Conservation (phyloP, 2,888 invertebrate species). For the Cactoblastis cactorum region DNA sequence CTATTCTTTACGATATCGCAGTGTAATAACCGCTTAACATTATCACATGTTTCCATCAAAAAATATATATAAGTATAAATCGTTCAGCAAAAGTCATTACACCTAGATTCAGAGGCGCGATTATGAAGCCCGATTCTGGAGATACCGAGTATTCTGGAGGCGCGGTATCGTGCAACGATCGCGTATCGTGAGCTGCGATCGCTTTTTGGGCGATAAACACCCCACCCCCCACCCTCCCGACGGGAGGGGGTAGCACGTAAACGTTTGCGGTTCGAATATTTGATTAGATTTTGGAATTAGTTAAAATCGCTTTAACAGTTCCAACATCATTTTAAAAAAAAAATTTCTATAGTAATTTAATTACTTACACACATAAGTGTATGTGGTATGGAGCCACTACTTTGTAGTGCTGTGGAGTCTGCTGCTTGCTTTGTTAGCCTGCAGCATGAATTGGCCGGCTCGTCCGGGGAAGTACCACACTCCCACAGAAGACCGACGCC, state of each 20-base stretch:
- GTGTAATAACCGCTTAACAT: no score
- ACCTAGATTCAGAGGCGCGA: slow-evolving; percentile 1
- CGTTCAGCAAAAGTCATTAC: slow-evolving; percentile 8
- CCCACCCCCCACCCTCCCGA: slow-evolving; percentile 1
- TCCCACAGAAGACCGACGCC: no score
- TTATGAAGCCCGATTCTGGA: background rate
- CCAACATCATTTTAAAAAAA: no score
- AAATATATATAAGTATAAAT: slow-evolving; percentile 4
- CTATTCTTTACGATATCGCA: slow-evolving; percentile 3
- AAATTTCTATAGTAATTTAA: no score
- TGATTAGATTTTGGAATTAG: background rate
- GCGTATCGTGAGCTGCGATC: background rate
- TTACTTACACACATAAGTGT: no score
- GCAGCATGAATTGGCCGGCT: no score
- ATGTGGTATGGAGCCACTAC: no score
- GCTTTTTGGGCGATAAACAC: slow-evolving; percentile 9
- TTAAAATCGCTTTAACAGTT: no score
- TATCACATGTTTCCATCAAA: slow-evolving; percentile 2
- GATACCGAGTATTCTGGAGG: slow-evolving; percentile 9
- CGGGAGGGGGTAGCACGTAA: background rate
- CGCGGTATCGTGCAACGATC: slow-evolving; percentile 7
- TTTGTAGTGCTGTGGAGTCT: no score
- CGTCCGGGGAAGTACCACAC: no score
- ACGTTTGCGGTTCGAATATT: background rate
- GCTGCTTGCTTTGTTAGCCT: no score